Base-by-base conservation (phyloP, 2,888 invertebrate genomes). In the Glaucopsyche alexis region DNA sequence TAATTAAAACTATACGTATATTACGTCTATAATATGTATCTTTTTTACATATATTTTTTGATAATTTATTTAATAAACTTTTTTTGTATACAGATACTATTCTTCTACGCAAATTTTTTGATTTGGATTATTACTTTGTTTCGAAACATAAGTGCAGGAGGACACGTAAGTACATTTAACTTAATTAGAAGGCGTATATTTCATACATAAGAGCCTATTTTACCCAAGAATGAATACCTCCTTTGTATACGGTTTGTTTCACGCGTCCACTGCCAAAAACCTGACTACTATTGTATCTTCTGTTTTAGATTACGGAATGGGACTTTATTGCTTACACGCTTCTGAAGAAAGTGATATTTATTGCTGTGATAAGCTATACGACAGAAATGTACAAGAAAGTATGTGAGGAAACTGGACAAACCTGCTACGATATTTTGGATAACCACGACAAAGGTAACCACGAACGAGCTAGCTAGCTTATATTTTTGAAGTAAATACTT, bases 401-500 rank as follows among this genome's bases (percentile, higher is more conserved):
- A 11, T 40, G 66, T 5, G 72, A 72, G n/a, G 29, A 67, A n/a
- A 72, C 52, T 16, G 40, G 19, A 50, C 49, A 42, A 13, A 67
- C 66, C 38, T 72, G 72, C 40, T 72, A 52, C 13, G 50, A 66
- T 13, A 66, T 72, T 42, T 66, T 72, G 29, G 66, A 67, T n/a
- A 13, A 42, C 14, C 40, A 42, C 29, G 52, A 66, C 8, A 72
- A 40, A 52, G 72, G 72, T 66, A 67, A 40, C 11, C 16, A 16
- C 8, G 1, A 5, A 9, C 55, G 9, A 19, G 42, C 42, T 42
- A 42, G 42, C 7, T 42, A 1, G 42, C n/a, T 42, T 42, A 42
- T 8, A 42, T 29, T 52, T 52, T 52, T 19, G n/a, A n/a, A n/a
- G n/a, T n/a, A n/a, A n/a, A n/a, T n/a, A n/a, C n/a, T n/a, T n/a